A percentile compares a stretch with the other conserved stretches of the same genome.
Conservation (phyloP, 2,797 vertebrate genomes). For the Hydrocynus forskahlii region DNA sequence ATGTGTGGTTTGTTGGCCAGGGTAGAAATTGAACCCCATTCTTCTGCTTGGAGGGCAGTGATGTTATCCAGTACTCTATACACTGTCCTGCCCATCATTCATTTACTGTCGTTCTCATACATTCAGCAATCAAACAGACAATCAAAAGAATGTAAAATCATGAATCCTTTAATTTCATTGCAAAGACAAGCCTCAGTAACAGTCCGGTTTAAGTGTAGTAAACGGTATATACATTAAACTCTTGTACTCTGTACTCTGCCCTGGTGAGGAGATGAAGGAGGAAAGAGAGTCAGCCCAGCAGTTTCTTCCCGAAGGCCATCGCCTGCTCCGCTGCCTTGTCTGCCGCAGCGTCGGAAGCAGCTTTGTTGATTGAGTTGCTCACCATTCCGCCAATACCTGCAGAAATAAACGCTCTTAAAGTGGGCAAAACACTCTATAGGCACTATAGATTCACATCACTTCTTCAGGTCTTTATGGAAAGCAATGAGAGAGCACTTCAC, state of each 20-base stretch:
- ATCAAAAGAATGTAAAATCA: neutral
- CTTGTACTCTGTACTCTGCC: neutral
- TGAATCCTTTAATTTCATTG: conserved; percentile 8
- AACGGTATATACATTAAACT: neutral
- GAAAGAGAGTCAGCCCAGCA: conserved; percentile 32
- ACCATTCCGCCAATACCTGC: conserved; percentile 40
- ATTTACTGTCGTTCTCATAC: neutral
- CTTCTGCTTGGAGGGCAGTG: too few relatives aligned
- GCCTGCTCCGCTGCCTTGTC: conserved; percentile 43
- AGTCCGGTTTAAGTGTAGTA: neutral
- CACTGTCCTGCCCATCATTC: neutral
- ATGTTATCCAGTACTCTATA: too few relatives aligned
- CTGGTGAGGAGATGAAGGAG: neutral
- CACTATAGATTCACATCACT: too few relatives aligned
- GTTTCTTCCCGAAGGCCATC: conserved; percentile 9
- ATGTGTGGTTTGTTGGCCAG: too few relatives aligned
- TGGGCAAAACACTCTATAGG: too few relatives aligned
- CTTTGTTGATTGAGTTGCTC: conserved; percentile 25
- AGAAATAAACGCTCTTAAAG: neutral
- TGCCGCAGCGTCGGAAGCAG: neutral
- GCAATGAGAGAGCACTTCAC: too few relatives aligned
- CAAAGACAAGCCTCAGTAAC: neutral
- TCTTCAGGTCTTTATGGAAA: too few relatives aligned
- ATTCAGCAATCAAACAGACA: neutral
- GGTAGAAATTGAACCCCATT: too few relatives aligned